phyloP scores from a whole-genome alignment of 2,888 invertebrate species.

The Ceraclea dissimilis region DNA sequence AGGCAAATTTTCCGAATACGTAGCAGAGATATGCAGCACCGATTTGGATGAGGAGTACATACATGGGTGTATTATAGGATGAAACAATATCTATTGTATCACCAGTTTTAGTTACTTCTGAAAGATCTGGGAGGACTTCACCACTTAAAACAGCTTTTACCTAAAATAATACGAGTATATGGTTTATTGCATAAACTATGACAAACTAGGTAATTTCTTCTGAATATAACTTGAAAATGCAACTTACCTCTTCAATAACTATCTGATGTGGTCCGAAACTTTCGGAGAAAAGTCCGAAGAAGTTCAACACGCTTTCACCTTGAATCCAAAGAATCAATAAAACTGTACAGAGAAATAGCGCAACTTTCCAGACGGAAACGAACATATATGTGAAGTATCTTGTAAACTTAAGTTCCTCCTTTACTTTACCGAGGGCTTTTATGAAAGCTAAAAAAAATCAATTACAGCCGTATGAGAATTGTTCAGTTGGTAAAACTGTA shows the following conservation, averaged over 20 bases:
- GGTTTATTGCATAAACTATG: background rate
- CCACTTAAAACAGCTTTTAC: conserved; percentile 54
- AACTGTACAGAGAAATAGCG: conserved; percentile 67
- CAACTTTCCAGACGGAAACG: conserved; percentile 86
- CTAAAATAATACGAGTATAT: conserved; percentile 32
- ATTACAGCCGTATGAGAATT: background rate
- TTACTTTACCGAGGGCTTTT: conserved; percentile 66
- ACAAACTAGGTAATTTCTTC: background rate
- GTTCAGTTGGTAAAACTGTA: background rate
- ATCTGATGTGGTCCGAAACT: conserved; percentile 76
- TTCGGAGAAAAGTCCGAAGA: conserved; percentile 66
- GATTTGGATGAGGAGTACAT: conserved; percentile 74
- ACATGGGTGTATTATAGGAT: conserved; percentile 62
- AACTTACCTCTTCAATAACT: conserved; percentile 59
- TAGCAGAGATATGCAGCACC: conserved; percentile 81
- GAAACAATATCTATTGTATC: conserved; percentile 69
- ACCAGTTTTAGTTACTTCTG: conserved; percentile 67
- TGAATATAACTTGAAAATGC: background rate
- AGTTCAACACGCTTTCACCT: conserved; percentile 67
- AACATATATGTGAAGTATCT: conserved; percentile 88
- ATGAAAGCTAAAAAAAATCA: conserved; percentile 50
- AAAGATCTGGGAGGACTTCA: conserved; percentile 61
- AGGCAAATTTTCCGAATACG: conserved; percentile 91
- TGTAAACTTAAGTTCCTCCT: conserved; percentile 69
- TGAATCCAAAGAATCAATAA: conserved; percentile 65